phyloP scores from a whole-genome alignment of 2,888 invertebrate species.

The Coelinius sp. region DNA sequence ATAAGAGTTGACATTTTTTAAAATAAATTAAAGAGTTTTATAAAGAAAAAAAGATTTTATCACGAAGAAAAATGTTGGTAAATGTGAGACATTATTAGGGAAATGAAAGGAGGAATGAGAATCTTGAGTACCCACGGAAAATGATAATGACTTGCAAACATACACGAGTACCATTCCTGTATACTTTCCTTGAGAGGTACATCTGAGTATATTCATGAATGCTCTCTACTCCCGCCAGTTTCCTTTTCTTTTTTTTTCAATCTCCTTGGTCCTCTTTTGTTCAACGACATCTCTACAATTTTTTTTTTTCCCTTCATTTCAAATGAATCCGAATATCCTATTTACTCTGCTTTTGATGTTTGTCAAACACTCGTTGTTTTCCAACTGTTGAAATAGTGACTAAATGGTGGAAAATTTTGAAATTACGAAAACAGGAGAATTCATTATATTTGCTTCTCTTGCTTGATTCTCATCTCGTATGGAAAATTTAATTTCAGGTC shows the following conservation, averaged over 20 bases:
- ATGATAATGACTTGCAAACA: conserved; percentile 67
- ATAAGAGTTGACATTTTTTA: no score
- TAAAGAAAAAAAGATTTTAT: no score
- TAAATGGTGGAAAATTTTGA: not conserved
- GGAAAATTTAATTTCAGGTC: no score
- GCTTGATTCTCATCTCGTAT: no score
- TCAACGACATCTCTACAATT: not conserved
- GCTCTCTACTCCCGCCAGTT: not conserved
- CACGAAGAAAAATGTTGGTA: not conserved
- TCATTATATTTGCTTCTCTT: not conserved
- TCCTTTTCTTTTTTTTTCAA: not conserved
- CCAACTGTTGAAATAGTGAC: not conserved
- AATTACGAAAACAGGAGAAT: not conserved
- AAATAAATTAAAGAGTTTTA: no score
- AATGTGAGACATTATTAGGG: conserved; percentile 17
- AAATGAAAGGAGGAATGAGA: conserved; percentile 26
- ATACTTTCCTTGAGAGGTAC: not conserved
- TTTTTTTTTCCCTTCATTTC: not conserved
- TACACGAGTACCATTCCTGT: conserved; percentile 31
- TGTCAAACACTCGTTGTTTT: not conserved
- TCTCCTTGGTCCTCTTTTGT: not conserved
- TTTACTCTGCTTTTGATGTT: not conserved
- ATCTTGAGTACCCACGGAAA: not conserved
- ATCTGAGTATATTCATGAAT: not conserved
- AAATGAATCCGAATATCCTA: not conserved